A percentile compares a stretch with the other conserved stretches of the same genome.
phyloP scores from a whole-genome alignment of 2,888 invertebrate genomes.

The Campoplex capitator region DNA sequence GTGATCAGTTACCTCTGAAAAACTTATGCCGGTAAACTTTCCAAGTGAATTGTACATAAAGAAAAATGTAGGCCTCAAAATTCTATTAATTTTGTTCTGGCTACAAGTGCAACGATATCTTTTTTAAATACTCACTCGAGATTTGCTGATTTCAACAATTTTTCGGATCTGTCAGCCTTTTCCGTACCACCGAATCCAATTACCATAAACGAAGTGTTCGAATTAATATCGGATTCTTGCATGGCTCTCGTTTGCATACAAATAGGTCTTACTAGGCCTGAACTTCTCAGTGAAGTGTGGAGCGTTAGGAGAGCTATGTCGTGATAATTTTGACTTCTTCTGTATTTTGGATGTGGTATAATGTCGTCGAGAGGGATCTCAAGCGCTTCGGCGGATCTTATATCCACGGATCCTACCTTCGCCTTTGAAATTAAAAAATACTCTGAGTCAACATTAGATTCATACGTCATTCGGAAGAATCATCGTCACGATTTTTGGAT shows the following conservation, averaged over 20 bases:
- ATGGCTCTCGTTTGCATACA: constrained; percentile 78
- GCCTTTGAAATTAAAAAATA: constrained; percentile 71
- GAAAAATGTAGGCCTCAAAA: no score
- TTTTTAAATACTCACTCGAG: constrained; percentile 73
- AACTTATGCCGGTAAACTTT: no score
- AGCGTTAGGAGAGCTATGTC: constrained; percentile 79
- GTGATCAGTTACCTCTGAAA: no score
- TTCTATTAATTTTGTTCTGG: no score
- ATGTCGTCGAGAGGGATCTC: constrained; percentile 72
- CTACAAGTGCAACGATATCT: neutral
- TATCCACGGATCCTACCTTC: constrained; percentile 76
- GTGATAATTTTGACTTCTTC: constrained; percentile 74
- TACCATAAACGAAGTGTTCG: constrained; percentile 73
- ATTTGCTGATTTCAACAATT: constrained; percentile 76
- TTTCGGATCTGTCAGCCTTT: constrained; percentile 65
- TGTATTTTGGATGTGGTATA: constrained; percentile 78
- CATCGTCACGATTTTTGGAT: neutral
- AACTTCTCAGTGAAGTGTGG: constrained; percentile 69
- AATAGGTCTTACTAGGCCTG: constrained; percentile 75
- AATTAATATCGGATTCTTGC: constrained; percentile 38
- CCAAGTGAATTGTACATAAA: no score
- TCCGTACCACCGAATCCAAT: constrained; percentile 79
- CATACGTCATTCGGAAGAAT: neutral
- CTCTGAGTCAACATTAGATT: neutral
- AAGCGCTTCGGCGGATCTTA: constrained; percentile 72